Base-by-base conservation (phyloP, 2,797 vertebrate species). In the Lutjanus argentimaculatus region DNA sequence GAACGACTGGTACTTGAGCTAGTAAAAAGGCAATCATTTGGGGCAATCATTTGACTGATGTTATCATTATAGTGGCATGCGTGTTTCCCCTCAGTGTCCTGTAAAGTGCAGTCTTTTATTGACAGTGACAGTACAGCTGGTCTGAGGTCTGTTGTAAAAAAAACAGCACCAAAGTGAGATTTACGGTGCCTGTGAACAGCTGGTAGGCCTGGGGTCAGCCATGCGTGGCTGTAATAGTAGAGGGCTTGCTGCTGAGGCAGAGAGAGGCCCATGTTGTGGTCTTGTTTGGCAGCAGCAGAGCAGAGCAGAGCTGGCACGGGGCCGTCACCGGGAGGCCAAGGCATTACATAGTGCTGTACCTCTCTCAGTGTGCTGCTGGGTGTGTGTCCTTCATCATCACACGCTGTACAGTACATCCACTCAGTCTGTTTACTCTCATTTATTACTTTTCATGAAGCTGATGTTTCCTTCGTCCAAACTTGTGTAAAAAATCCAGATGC, bases 241-340 rank as follows among this genome's bases (percentile, higher is more conserved):
- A 91, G 76, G 66, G 61, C 75, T 75, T 80, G 80, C 82, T 64
- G 86, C 88, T 75, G 88, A 87, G 79, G 90, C 75, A 52, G 84
- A 80, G 77, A 87, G 89, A 88, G 90, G 75, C 79, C 88, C 88
- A 55, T 90, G 88, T 90, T 95, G 94, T 89, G 91, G 93, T 94
- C 88, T 79, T 91, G 93, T 93, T 95, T 94, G 94, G 94, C 92
- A 88, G 84, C 63, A 58, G 79, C 15, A 3, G 65, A 68, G 83
- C 82, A 10, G 86, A 76, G 84, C 77, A 62, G 80, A 77, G 84
- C 80, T 91, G 93, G 92, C 91, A 75, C 70, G 7, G 57, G 72
- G 80, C 85, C 43, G 53, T 74, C 75, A 30, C 63, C n/a, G 40
- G 52, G 85, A 87, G 80, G 80, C 89, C 90, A 85, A 76, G 56